Evolutionary conservation across 1,140 invertebrate species (phyloP).

Genomic region (Dendroctonus valens): DNA sequence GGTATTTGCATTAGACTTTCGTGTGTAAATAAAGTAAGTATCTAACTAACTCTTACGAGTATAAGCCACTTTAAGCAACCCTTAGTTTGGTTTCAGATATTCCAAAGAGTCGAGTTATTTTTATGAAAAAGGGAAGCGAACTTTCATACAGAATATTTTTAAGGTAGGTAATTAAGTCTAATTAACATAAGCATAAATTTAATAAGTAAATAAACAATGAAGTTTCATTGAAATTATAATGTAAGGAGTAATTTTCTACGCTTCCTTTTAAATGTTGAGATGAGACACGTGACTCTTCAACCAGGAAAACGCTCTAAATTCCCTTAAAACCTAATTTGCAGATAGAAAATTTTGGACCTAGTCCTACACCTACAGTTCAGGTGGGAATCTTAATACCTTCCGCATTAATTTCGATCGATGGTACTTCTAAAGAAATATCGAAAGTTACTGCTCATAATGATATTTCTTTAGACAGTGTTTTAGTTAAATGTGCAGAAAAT

Average conservation of each 20-base stretch:
- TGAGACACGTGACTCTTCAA: background rate
- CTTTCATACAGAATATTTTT: slow-evolving; percentile 30
- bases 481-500: too few species aligned
- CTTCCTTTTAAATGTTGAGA: too few species aligned
- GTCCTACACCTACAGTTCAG: slow-evolving; percentile 40
- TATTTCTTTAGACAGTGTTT: too few species aligned
- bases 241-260: too few species aligned
- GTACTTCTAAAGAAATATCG: background rate
- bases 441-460: background rate
- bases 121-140: slow-evolving; percentile 22
- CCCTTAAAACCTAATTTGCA: slow-evolving; percentile 38
- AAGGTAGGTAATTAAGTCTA: slow-evolving; percentile 17
- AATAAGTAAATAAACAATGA: background rate
- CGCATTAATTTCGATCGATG: background rate
- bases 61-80: slow-evolving; percentile 6
- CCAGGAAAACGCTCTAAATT: background rate
- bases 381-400: slow-evolving; percentile 8
- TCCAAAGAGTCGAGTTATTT: slow-evolving; percentile 46
- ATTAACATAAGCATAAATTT: slow-evolving; percentile 1
- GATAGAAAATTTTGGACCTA: slow-evolving; percentile 51
- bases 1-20: background rate
- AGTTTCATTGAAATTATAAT: background rate
- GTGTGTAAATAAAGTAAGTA: too few species aligned
- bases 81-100: slow-evolving; percentile 43
- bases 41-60: too few species aligned